Conservation (phyloP, 2,113 vertebrate genomes). For the Panthera leo region DNA sequence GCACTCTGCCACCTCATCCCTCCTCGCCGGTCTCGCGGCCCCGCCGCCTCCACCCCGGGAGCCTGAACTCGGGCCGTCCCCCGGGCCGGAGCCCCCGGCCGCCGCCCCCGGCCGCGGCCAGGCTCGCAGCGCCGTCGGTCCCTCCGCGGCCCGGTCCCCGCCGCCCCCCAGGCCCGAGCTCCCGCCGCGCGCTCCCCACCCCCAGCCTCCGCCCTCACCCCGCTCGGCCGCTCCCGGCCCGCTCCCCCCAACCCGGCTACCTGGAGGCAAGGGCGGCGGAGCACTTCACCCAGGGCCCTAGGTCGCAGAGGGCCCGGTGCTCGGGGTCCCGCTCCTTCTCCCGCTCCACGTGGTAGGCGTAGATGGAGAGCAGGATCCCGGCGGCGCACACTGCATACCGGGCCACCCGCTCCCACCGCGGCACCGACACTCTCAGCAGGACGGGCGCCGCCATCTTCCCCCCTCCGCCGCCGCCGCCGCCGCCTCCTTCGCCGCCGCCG, state of each 20-base stretch:
- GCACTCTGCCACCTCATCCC: conserved; percentile 55
- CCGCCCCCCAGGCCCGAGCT: conserved; percentile 16
- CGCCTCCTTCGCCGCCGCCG: conserved; percentile 21
- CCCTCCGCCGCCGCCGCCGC: conserved; percentile 81
- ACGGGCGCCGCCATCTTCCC: conserved; percentile 98
- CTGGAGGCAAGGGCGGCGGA: conserved; percentile 96
- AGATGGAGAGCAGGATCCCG: conserved; percentile 94
- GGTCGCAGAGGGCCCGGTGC: conserved; percentile 93
- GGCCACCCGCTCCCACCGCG: conserved; percentile 96
- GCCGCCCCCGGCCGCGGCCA: neutral
- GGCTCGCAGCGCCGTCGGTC: neutral
- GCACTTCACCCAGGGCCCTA: conserved; percentile 95
- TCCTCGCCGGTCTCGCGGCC: neutral
- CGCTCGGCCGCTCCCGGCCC: conserved; percentile 3
- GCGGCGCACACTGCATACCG: conserved; percentile 93
- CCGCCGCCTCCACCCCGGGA: neutral
- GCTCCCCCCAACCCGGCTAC: conserved; percentile 84
- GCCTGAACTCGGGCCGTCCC: neutral
- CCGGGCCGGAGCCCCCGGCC: neutral
- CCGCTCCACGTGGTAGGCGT: conserved; percentile 96
- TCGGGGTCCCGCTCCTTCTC: conserved; percentile 91
- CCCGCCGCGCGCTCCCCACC: neutral
- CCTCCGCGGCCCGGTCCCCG: neutral
- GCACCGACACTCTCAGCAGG: conserved; percentile 98
- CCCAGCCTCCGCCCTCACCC: conserved; percentile 10